Base-by-base conservation (phyloP, 2,888 invertebrate species). In the Brachynemurus nebulosus region DNA sequence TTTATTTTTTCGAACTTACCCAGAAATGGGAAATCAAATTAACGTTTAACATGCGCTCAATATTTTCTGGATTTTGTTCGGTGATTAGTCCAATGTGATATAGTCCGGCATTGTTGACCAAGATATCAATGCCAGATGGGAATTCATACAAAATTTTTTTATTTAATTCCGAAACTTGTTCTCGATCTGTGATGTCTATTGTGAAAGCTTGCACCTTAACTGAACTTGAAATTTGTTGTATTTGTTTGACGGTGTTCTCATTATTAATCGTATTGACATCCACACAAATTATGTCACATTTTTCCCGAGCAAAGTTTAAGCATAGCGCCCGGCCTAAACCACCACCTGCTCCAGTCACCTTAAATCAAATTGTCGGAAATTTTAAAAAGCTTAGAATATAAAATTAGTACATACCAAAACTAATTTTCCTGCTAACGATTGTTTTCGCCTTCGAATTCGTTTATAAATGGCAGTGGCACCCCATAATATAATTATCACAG, bases 231-330 rank as follows among this genome's bases (percentile, higher is more conserved):
- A 3, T 2, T 36, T 16, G 5, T 16, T 18, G n/a, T 4, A 36
- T 17, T 18, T 7, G 6, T 18, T 16, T 11, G 4, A 36, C 18
- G 3, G 36, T 36, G 16, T 36, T 18, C 5, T 16, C 16, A 36
- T 36, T 36, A 9, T 17, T 19, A 6, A 18, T 4, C 6, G n/a
- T 16, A 19, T 36, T 36, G 16, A 36, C 18, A 19, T 36, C 36
- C 5, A 36, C 12, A 36, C 36, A 36, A n/a, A 19, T 11, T 9
- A 36, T 36, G n/a, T 36, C 11, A 36, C 36, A 36, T 36, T 36
- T n/a, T 9, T 36, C 18, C 18, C 18, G 6, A 36, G 36, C 36
- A 7, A 36, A 36, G 7, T 36, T 14, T n/a, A 30, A 30, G 7
- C 30, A 30, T 30, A 30, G 14, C 14, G n/a, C 3, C n/a, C 30